Evolutionary conservation across 2,797 vertebrate species (phyloP), one percentile per base, ranked within the genome.

Genomic region (Poeciliopsis paucimaculata): DNA sequence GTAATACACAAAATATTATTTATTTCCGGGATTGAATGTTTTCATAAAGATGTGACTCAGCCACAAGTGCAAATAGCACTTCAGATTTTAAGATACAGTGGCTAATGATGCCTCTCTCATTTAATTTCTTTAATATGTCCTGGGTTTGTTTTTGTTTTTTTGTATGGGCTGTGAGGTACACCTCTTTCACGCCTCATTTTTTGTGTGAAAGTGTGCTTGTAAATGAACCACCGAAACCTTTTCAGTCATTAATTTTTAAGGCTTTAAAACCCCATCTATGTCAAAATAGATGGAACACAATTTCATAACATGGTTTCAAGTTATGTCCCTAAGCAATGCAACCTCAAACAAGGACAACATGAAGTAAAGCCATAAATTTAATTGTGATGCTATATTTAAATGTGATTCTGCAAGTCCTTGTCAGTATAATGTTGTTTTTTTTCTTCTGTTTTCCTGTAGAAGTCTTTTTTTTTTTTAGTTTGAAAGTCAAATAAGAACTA

Each of bases 401-500:
- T 71, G 47, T 16, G 15, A 64, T 66, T 80, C 9, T 77, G n/a
- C 5, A 2, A 20, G 76, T 84, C 81, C 82, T 85, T 88, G 45
- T 18, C 68, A 45, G 36, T 68, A 71, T 64, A 79, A 41, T 46
- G 2, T 5, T 26, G 13, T 47, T 47, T 43, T 41, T 53, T 49
- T 75, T 73, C 47, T 77, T 72, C n/a, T 73, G n/a, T 73, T 31
- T 71, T 41, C 74, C 20, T 62, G 4, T 26, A 13, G 26, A 43
- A 71, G 79, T 85, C 57, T 80, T 87, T 80, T 84, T 47, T 7
- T 51, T 20, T 53, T 8, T 28, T 41, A 45, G 62, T 76, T 46
- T 83, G 79, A 88, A 91, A 88, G 86, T 88, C 89, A 89, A 84
- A 79, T 73, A 34, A 72, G 79, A 85, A 77, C 39, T 68, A 76